Conservation (phyloP, 2,888 invertebrate genomes). For the Caenorhabditis angaria region DNA sequence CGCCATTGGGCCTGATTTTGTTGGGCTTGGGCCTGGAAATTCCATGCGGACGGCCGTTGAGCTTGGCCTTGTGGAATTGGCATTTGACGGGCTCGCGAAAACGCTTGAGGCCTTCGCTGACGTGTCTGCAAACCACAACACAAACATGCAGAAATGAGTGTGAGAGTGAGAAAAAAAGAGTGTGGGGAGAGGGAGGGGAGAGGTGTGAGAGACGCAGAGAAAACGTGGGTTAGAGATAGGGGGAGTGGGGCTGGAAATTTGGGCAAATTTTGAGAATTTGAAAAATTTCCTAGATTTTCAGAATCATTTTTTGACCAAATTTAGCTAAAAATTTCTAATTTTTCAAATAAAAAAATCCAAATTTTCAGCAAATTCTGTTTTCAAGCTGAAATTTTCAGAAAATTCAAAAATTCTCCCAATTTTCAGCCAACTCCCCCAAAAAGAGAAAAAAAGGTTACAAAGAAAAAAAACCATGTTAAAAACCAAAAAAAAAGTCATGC, state of each 20-base stretch:
- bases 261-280: too few relatives aligned
- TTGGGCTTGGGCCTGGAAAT: conserved; percentile 15
- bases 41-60: conserved; percentile 10
- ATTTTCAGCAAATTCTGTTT: background rate
- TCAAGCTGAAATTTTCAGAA: background rate
- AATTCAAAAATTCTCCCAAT: background rate
- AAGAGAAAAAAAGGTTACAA: too few relatives aligned
- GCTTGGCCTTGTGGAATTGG: conserved; percentile 39
- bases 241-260: too few relatives aligned
- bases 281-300: background rate
- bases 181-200: background rate
- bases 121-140: conserved; percentile 26
- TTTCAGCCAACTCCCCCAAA: too few relatives aligned
- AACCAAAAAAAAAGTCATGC: too few relatives aligned
- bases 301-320: background rate
- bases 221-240: too few relatives aligned
- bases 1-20: conserved; percentile 14
- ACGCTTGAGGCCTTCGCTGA: conserved; percentile 48
- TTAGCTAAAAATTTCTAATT: background rate
- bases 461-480: too few relatives aligned
- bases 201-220: too few relatives aligned
- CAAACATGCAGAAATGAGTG: conserved; percentile 23
- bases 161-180: background rate
- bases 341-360: background rate
- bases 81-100: conserved; percentile 60